Evolutionary conservation across 2,113 vertebrate species (phyloP), one percentile per base, ranked within the genome.

Genomic region (Triplophysa tibetana): DNA sequence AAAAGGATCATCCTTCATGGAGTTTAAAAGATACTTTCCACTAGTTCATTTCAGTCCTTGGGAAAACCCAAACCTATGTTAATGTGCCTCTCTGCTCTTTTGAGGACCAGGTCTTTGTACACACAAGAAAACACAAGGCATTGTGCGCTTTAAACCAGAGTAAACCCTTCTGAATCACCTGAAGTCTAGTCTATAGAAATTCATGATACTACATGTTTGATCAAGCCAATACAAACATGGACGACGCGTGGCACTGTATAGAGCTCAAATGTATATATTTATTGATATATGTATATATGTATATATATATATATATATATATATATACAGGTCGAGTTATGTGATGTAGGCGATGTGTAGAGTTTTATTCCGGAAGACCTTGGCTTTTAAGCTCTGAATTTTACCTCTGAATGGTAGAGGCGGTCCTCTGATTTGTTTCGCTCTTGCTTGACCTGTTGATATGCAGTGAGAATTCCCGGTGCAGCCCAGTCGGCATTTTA

Each of bases 1-100:
- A 93, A 94, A 88, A 88, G 88, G 88, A 91, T 91, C 90, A 93
- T 92, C 92, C 92, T 92, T 89, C 90, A 91, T 85, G 89, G 89
- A 92, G 90, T 94, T 94, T 93, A 92, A 94, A 93, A 94, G 92
- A 93, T 93, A 94, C 93, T 94, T 93, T 93, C 91, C 91, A 87
- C 89, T 86, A 94, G 91, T 94, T 94, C 92, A 94, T 94, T 90
- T 92, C 87, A 89, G 83, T 77, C 75, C 91, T 91, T 90, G 87
- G 91, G 88, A 93, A 91, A 93, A 91, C 89, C 90, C 89, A 92
- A 92, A 92, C 91, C 92, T 88, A 93, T 93, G 93, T 93, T 93
- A 93, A 94, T 93, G 92, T 89, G 90, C 88, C 82, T 89, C 89
- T 89, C 91, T 90, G 61, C 61, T 78, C 90, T 70, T 92, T 93